Percentiles rank a stretch among this genome's conserved stretches.
Conservation (phyloP, 2,888 invertebrate species). For the Campoletis raptor region DNA sequence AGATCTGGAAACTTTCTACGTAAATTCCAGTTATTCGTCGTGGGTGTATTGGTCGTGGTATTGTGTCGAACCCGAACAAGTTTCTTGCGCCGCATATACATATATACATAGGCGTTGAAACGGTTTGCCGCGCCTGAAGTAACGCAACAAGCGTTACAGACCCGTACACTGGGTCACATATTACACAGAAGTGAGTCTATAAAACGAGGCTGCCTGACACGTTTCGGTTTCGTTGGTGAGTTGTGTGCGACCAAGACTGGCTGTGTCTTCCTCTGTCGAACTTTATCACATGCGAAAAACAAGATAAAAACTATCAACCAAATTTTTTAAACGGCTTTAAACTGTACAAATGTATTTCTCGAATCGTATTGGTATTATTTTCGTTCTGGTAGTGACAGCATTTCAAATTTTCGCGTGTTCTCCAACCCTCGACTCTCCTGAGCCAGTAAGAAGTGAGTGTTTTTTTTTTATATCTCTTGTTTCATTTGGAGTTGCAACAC, state of each 20-base stretch:
- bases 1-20: constrained; percentile 55
- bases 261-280: constrained; percentile 15
- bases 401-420: constrained; percentile 46
- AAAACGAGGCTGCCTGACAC: constrained; percentile 69
- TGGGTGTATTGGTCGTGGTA: constrained; percentile 55
- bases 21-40: constrained; percentile 63
- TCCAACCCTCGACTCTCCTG: constrained; percentile 14
- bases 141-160: constrained; percentile 51
- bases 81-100: neutral
- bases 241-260: constrained; percentile 59
- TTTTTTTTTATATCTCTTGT: neutral
- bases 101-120: neutral
- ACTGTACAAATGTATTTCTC: constrained; percentile 29
- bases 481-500: neutral
- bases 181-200: constrained; percentile 39
- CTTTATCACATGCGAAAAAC: neutral
- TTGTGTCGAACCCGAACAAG: constrained; percentile 33
- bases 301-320: neutral
- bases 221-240: constrained; percentile 72
- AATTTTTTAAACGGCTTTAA: constrained; percentile 5
- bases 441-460: constrained; percentile 44
- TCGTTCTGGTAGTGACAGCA: constrained; percentile 9
- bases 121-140: constrained; percentile 34
- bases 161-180: constrained; percentile 54
- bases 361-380: neutral